Evolutionary conservation across 2,888 invertebrate genomes (phyloP).

Genomic region (Caenorhabditis virilis): DNA sequence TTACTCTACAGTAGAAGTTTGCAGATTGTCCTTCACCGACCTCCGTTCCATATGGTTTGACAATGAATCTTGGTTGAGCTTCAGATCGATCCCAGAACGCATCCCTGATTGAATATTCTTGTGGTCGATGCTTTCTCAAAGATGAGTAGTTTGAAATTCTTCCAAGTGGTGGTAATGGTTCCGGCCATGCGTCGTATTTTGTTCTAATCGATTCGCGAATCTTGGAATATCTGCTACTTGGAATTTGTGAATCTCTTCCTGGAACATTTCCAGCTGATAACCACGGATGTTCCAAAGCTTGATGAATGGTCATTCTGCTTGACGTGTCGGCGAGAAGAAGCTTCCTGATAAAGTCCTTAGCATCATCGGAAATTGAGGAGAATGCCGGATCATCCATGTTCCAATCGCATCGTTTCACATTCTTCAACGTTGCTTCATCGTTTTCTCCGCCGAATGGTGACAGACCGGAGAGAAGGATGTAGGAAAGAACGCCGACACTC

Average conservation of each 20-base stretch:
- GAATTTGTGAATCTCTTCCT: conserved; percentile 75
- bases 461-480: conserved; percentile 93
- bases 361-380: conserved; percentile 89
- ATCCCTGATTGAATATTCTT: conserved; percentile 91
- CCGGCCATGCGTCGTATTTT: conserved; percentile 73
- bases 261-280: conserved; percentile 74
- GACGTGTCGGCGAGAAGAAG: conserved; percentile 89
- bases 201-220: conserved; percentile 86
- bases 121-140: conserved; percentile 88
- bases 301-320: conserved; percentile 96
- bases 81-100: conserved; percentile 76
- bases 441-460: conserved; percentile 99
- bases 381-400: conserved; percentile 97
- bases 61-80: conserved; percentile 96
- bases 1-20: conserved; percentile 93
- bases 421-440: conserved; percentile 95
- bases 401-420: conserved; percentile 97
- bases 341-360: conserved; percentile 94
- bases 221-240: conserved; percentile 82
- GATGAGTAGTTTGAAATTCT: conserved; percentile 95
- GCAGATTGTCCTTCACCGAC: conserved; percentile 87
- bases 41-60: conserved; percentile 85
- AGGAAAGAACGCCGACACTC: conserved; percentile 97
- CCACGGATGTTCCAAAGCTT: conserved; percentile 94
- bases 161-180: conserved; percentile 88